These are phyloP conservation scores for Pseudorasbora parva DNA, from an alignment of 2,113 vertebrate genomes.

Conservation along the genomic window DNA sequence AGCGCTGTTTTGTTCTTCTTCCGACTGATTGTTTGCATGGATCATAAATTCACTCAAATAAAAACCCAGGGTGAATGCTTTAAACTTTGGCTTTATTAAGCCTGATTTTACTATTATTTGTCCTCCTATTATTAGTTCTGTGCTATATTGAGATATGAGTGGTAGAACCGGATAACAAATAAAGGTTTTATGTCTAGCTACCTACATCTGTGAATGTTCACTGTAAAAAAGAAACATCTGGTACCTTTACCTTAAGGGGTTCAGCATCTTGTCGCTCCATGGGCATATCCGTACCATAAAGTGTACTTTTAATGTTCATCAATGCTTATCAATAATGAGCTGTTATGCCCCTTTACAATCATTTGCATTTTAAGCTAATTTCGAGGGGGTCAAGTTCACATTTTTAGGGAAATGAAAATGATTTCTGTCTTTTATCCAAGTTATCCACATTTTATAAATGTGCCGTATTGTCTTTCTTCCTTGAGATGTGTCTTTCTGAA, in stretches of 20 bases:
- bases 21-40: constrained; percentile 8
- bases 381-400: no score
- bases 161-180: background rate
- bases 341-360: background rate
- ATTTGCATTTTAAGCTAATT: background rate
- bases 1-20: background rate
- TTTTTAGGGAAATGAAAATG: background rate
- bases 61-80: background rate
- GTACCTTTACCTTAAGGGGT: background rate
- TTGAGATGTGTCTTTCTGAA: no score
- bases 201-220: background rate
- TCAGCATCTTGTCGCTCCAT: background rate
- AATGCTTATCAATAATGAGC: no score
- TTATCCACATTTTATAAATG: no score
- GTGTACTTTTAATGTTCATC: background rate
- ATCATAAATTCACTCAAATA: background rate
- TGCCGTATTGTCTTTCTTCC: no score
- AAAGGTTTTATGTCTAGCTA: background rate
- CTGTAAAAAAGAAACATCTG: background rate
- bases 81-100: constrained; percentile 12
- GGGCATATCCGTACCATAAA: background rate
- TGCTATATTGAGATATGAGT: constrained; percentile 7
- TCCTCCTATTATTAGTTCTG: background rate
- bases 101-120: constrained; percentile 19
- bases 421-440: background rate